Base-by-base conservation (phyloP, 30 jellyfish, hydroid and myxozoan species). In the Catostylus mosaicus region DNA sequence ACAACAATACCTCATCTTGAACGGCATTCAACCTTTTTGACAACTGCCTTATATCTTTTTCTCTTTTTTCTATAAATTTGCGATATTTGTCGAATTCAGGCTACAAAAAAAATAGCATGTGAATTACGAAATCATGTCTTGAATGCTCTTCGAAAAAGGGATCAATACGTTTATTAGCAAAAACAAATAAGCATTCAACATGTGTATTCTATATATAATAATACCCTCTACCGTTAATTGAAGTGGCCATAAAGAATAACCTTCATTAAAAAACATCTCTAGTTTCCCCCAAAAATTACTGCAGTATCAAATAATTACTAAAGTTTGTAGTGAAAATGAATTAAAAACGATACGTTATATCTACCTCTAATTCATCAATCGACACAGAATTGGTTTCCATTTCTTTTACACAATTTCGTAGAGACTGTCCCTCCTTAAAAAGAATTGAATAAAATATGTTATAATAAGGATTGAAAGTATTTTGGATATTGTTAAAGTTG, bases 301-400 rank as follows among this genome's bases (percentile, higher is more conserved):
- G n/a, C n/a, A n/a, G n/a, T n/a, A n/a, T n/a, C n/a, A n/a, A n/a
- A n/a, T n/a, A n/a, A n/a, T n/a, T n/a, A n/a, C n/a, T n/a, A n/a
- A n/a, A n/a, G n/a, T n/a, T n/a, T n/a, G n/a, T 16, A 6, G 20
- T 16, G 11, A 48, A 48, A 4, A 3, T 16, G 63, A 3, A n/a
- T n/a, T n/a, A 3, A 48, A 16, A 48, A 48, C 63, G 20, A 48
- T 48, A 48, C 23, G 14, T 27, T 27, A 48, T 16, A 48, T 4
- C 63, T 48, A 90, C 97, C 94, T 83, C 96, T 7, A 90, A 84
- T 47, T 90, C 96, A n/a, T 90, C 97, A 3, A 90, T 77, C 36
- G 89, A 57, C 9, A 82, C 83, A 0, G 70, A 9, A 51, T 75
- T 83, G 11, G 85, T 75, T 79, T 90, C 97, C 70, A 90, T 68